phyloP scores from a whole-genome alignment of 1,140 invertebrate genomes.

The Apis mellifera region Amel_HAv3.1 CM009941.2:6940501-6941000 shows the following conservation, averaged over 20 bases:
- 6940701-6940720: conserved; percentile 63
- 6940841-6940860: neutral
- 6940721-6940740: conserved; percentile 67
- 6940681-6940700: conserved; percentile 51
- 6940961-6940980: neutral
- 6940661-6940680: conserved; percentile 43
- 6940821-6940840: neutral
- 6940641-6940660: conserved; percentile 60
- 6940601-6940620: neutral
- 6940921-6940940: neutral
- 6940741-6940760: conserved; percentile 76
- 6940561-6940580: neutral
- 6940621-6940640: conserved; percentile 3
- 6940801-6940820: conserved; percentile 59
- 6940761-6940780: conserved; percentile 70
- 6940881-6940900: no score
- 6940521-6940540: neutral
- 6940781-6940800: conserved; percentile 74
- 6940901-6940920: no score
- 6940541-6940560: neutral
- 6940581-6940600: conserved; percentile 1
- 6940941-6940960: neutral
- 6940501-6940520: neutral
- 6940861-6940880: neutral
- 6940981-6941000: conserved; percentile 1